Conservation (phyloP, 2,888 invertebrate genomes). For the Cheilosia scutellata region DNA sequence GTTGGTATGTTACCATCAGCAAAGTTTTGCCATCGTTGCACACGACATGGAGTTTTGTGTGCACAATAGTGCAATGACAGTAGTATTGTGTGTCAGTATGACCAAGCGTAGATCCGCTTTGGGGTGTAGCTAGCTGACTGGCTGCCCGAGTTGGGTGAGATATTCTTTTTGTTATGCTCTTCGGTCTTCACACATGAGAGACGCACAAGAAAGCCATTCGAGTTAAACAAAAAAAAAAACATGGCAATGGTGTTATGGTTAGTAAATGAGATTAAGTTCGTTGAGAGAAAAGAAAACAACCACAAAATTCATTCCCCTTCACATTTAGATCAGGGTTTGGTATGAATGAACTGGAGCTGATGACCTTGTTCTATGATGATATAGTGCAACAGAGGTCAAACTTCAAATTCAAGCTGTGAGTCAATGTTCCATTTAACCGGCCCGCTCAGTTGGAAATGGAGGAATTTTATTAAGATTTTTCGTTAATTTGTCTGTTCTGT, state of each 20-base stretch:
- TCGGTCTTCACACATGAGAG: conserved; percentile 60
- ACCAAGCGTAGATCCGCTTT: conserved; percentile 73
- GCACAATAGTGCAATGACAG: conserved; percentile 58
- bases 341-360: background rate
- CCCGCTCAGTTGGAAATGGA: too few species aligned
- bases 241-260: conserved; percentile 11
- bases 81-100: conserved; percentile 55
- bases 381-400: background rate
- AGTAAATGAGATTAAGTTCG: conserved; percentile 8
- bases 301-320: conserved; percentile 27
- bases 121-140: conserved; percentile 27
- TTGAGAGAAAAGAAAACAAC: background rate
- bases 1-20: background rate
- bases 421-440: too few species aligned
- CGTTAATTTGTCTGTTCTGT: too few species aligned
- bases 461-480: too few species aligned
- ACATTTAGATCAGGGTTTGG: conserved; percentile 47
- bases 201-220: conserved; percentile 47
- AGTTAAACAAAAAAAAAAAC: conserved; percentile 19
- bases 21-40: conserved; percentile 27
- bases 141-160: conserved; percentile 18
- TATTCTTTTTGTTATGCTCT: conserved; percentile 46
- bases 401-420: background rate
- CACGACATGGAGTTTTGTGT: conserved; percentile 9
- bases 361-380: background rate